phyloP scores from a whole-genome alignment of 2,797 vertebrate species.

The Astyanax mexicanus region DNA sequence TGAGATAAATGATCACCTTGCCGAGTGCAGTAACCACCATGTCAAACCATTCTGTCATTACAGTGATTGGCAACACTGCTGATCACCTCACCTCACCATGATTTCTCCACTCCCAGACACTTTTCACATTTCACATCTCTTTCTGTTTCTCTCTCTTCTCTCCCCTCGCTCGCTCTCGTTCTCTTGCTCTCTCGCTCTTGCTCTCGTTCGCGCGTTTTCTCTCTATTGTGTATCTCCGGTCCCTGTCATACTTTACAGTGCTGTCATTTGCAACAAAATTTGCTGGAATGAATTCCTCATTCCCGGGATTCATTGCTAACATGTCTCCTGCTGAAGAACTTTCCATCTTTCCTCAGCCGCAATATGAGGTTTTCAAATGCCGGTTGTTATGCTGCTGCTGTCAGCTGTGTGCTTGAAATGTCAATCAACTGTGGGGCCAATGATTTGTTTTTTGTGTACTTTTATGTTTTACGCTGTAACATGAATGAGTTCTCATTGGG shows the following conservation, averaged over 20 bases:
- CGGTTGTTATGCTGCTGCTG: background rate
- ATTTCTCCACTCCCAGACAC: constrained; percentile 72
- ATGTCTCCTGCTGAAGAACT: constrained; percentile 23
- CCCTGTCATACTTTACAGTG: constrained; percentile 24
- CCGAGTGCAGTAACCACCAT: constrained; percentile 79
- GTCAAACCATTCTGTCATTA: constrained; percentile 81
- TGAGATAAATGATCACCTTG: constrained; percentile 73
- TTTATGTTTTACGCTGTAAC: background rate
- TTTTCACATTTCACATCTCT: constrained; percentile 49
- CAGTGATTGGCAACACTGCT: constrained; percentile 76
- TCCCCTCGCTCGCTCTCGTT: too few relatives aligned
- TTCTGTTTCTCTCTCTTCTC: constrained; percentile 34
- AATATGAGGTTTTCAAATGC: background rate
- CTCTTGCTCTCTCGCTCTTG: too few relatives aligned
- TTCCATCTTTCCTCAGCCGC: constrained; percentile 2
- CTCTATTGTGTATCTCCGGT: constrained; percentile 39
- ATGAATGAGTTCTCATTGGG: background rate
- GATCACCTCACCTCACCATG: constrained; percentile 74
- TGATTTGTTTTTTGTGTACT: background rate
- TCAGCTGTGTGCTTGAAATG: constrained; percentile 8
- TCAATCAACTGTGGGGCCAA: background rate
- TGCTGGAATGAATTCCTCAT: constrained; percentile 6
- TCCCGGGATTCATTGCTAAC: constrained; percentile 2
- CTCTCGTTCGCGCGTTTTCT: background rate
- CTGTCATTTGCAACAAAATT: constrained; percentile 11